phyloP scores from a whole-genome alignment of 2,797 vertebrate species.

The Picus viridis region DNA sequence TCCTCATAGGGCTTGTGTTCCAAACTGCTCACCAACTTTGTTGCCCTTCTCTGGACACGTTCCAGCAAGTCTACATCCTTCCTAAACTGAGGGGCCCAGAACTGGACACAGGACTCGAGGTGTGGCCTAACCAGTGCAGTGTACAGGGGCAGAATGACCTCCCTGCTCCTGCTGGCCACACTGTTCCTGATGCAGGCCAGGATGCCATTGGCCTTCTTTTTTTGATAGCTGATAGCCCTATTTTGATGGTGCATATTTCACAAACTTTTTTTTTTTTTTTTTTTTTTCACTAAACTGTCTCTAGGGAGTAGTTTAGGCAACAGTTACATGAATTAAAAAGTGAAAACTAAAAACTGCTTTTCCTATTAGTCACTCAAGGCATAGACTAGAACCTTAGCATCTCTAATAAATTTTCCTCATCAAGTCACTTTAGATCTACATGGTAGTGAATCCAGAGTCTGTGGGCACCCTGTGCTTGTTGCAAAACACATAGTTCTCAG shows the following conservation, averaged over 20 bases:
- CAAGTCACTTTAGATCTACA: not conserved
- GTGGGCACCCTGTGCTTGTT: not conserved
- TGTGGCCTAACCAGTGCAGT: too few relatives aligned
- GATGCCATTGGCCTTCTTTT: too few relatives aligned
- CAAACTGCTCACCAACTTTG: too few relatives aligned
- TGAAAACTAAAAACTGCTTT: conserved; percentile 33
- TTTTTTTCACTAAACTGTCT: conserved; percentile 4
- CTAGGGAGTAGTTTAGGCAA: not conserved
- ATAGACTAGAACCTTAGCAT: not conserved
- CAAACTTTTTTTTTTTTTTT: not conserved
- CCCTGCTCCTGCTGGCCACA: too few relatives aligned
- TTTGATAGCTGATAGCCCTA: not conserved
- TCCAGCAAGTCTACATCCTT: too few relatives aligned
- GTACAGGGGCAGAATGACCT: too few relatives aligned
- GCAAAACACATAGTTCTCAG: not conserved
- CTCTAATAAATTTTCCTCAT: not conserved
- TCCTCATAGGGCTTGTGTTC: too few relatives aligned
- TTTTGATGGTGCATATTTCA: not conserved
- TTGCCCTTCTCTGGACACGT: too few relatives aligned
- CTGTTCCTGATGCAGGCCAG: too few relatives aligned
- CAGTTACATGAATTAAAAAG: conserved; percentile 10
- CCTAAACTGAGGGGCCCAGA: too few relatives aligned
- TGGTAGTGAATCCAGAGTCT: not conserved
- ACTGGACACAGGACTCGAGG: too few relatives aligned
- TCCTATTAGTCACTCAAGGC: conserved; percentile 7